Conservation (phyloP, 2,797 vertebrate species). For the Alosa sapidissima region DNA sequence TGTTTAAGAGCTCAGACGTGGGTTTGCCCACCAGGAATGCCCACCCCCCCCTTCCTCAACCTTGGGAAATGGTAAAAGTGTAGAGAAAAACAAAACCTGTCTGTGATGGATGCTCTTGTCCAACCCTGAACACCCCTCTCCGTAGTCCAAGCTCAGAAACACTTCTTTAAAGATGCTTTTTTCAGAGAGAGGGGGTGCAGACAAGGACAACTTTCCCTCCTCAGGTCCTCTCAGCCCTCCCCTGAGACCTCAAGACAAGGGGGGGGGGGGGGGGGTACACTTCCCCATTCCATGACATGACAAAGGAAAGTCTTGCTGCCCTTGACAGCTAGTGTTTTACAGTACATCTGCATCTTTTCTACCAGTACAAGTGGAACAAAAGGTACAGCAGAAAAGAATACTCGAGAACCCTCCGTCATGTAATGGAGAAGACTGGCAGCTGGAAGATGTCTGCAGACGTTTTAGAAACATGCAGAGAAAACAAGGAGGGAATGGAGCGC, state of each 20-base stretch:
- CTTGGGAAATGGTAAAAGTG: neutral
- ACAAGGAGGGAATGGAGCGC: neutral
- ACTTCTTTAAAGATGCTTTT: neutral
- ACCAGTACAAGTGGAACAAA: neutral
- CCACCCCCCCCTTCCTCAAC: neutral
- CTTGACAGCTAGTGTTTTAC: neutral
- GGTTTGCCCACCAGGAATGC: neutral
- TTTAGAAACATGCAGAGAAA: neutral
- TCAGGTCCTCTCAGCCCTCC: neutral
- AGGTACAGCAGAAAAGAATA: neutral
- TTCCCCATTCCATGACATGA: constrained; percentile 20
- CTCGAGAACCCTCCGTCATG: neutral
- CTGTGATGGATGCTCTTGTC: neutral
- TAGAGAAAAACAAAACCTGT: neutral
- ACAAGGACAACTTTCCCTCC: neutral
- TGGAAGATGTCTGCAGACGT: constrained; percentile 46
- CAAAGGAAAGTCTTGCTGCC: constrained; percentile 23
- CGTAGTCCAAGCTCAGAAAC: neutral
- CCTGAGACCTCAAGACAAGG: neutral
- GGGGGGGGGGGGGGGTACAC: neutral
- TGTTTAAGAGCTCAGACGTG: constrained; percentile 31
- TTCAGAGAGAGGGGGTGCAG: neutral
- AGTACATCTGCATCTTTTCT: neutral
- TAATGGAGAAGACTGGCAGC: constrained; percentile 36
- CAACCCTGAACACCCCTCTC: neutral